These are phyloP conservation scores for Ramazzottius varieornatus DNA, from an alignment of 2,888 invertebrate species.

Conservation along the genomic window DNA sequence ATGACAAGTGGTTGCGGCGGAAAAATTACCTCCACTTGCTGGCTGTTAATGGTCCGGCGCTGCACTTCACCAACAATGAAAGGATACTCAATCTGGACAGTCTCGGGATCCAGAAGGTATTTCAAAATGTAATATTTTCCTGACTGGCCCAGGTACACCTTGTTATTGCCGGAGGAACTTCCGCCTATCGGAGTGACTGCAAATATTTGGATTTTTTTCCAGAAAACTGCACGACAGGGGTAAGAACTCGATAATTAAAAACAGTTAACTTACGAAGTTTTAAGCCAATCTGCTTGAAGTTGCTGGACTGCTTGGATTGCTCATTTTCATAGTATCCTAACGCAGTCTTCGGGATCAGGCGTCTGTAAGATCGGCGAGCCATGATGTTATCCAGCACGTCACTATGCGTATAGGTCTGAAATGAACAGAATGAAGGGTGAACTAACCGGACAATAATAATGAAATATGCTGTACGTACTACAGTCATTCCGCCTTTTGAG, in stretches of 20 bases:
- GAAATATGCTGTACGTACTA: too few species aligned
- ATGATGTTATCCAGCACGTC: not conserved
- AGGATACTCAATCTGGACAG: not conserved
- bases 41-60: not conserved
- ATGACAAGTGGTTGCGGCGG: too few species aligned
- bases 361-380: not conserved
- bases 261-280: not conserved
- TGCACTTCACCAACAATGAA: not conserved
- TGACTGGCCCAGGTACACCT: not conserved
- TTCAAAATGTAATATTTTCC: not conserved
- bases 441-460: too few species aligned
- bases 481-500: not conserved
- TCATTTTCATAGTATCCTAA: not conserved
- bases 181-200: not conserved
- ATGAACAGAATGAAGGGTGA: too few species aligned
- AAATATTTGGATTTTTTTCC: not conserved
- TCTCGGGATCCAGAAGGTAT: not conserved
- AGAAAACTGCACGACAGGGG: not conserved
- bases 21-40: not conserved
- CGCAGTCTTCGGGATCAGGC: not conserved
- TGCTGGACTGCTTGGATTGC: not conserved
- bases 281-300: not conserved
- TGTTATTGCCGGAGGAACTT: not conserved
- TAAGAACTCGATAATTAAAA: not conserved
- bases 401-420: not conserved